Evolutionary conservation across 2,113 vertebrate species (phyloP), one percentile per base, ranked within the genome.

Genomic region (Vidua chalybeata): DNA sequence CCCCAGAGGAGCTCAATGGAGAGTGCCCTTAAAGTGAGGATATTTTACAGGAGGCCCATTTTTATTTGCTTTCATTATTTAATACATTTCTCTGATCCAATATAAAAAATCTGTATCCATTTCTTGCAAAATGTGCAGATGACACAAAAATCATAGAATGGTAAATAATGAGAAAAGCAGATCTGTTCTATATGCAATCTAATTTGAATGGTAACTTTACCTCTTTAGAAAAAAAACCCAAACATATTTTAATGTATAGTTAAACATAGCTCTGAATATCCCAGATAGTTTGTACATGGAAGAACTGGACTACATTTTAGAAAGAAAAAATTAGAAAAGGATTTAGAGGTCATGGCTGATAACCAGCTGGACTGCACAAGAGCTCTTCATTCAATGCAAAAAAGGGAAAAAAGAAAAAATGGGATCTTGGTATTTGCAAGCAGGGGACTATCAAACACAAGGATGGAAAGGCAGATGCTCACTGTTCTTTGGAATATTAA

Each of bases 131-230:
- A 52, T 37, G 52, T 93, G 52, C 35, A 67, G 72, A 90, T n/a
- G 75, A 96, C 79, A 94, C 55, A 92, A 88, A 92, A 88, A 72
- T 63, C 64, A 54, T 63, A 28, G 37, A 56, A 54, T 51, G 48
- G 72, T 75, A 86, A 96, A 81, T 94, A 93, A 95, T 93, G 92
- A 95, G 94, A 96, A 94, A 92, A 96, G 49, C 94, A 93, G 88
- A 74, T 75, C 61, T 55, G 4, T 88, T 90, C 64, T 77, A 89
- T 76, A 75, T 63, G 49, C 33, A 92, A 46, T 84, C 69, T 87
- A 64, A 72, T 87, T 91, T 92, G 73, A 54, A 35, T 67, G 35
- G 75, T 93, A 93, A 93, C 56, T n/a, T 62, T 75, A 94, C 39
- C 67, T 85, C 59, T 27, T 35, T 20, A 48, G 10, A 51, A 83